Conservation (phyloP, 1,140 invertebrate species). For the Hylaeus volcanicus region DNA sequence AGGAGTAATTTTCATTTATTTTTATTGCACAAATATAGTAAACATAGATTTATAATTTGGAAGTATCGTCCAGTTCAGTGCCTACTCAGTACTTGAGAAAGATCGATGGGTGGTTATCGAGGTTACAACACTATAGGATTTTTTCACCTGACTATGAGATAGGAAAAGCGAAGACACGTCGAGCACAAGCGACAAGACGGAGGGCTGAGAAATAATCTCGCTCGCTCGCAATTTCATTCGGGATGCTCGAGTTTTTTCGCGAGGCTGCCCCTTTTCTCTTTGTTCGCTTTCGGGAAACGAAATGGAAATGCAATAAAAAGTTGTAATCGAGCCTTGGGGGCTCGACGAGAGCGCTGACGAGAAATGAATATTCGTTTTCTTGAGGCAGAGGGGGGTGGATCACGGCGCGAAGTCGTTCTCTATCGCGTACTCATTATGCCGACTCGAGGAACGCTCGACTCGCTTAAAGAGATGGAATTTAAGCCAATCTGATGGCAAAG, state of each 20-base stretch:
- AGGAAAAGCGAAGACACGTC: too few species aligned
- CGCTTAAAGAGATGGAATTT: conserved; percentile 54
- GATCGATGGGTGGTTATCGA: too few species aligned
- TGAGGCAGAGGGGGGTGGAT: conserved; percentile 7
- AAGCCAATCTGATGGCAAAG: conserved; percentile 4
- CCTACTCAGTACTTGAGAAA: too few species aligned
- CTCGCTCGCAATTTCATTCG: conserved; percentile 70
- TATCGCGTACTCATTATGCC: conserved; percentile 52
- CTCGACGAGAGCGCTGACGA: conserved; percentile 25
- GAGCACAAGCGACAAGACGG: background rate
- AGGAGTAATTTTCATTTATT: too few species aligned
- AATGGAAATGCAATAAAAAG: conserved; percentile 80
- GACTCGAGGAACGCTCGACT: conserved; percentile 40
- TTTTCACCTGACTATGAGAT: too few species aligned
- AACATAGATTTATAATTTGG: too few species aligned
- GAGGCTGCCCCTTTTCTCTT: conserved; percentile 43
- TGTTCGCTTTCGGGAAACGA: conserved; percentile 58
- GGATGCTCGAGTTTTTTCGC: conserved; percentile 45
- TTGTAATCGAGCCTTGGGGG: conserved; percentile 73
- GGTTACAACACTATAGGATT: too few species aligned
- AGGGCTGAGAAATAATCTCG: conserved; percentile 68
- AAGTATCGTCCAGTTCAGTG: too few species aligned
- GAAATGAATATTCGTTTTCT: conserved; percentile 26
- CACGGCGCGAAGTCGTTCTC: background rate
- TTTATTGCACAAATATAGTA: too few species aligned